Conservation (phyloP, 2,888 invertebrate species). For the Leptinotarsa rubiginosa region DNA sequence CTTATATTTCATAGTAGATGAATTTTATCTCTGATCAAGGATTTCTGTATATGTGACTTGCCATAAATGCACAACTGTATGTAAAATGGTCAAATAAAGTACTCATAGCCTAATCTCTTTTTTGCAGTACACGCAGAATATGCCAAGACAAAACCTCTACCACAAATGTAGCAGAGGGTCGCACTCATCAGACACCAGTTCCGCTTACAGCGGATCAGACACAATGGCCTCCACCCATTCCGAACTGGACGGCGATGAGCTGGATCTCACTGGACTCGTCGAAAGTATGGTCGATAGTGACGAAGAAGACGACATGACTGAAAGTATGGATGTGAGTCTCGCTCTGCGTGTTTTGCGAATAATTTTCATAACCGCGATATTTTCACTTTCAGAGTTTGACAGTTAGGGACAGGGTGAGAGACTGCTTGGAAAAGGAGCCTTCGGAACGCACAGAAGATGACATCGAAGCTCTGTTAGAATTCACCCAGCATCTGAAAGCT, state of each 20-base stretch:
- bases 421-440: conserved; percentile 98
- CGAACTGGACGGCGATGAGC: conserved; percentile 82
- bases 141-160: conserved; percentile 54
- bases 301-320: conserved; percentile 92
- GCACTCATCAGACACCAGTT: conserved; percentile 93
- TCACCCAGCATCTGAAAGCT: conserved; percentile 97
- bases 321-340: conserved; percentile 83
- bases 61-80: too few species aligned
- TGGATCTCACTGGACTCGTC: conserved; percentile 92
- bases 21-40: too few species aligned
- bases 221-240: conserved; percentile 95
- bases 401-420: conserved; percentile 93
- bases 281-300: conserved; percentile 97
- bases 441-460: conserved; percentile 95
- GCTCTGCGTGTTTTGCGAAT: neutral
- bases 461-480: conserved; percentile 94
- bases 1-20: too few species aligned
- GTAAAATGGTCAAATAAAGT: too few species aligned
- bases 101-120: conserved; percentile 7
- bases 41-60: too few species aligned
- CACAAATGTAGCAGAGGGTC: conserved; percentile 85
- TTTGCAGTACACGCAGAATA: conserved; percentile 62
- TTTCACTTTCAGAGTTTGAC: conserved; percentile 76
- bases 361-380: conserved; percentile 3
- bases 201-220: conserved; percentile 96